These are phyloP conservation scores for Ruditapes philippinarum DNA, from an alignment of 1,140 invertebrate genomes.

Conservation along the genomic window DNA sequence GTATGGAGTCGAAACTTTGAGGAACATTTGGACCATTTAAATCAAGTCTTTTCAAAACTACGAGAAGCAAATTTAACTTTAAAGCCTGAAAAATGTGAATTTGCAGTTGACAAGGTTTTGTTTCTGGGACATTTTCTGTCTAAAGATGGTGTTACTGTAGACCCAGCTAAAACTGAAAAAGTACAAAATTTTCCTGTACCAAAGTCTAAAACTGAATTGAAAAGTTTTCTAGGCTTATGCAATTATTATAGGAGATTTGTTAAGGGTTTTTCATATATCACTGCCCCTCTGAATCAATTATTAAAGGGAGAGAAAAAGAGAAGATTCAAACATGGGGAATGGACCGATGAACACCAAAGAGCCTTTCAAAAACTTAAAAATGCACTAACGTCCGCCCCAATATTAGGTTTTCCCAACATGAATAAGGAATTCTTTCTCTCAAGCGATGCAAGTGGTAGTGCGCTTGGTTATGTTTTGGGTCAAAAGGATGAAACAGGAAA, in stretches of 20 bases:
- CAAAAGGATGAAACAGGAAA: constrained; percentile 63
- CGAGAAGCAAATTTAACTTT: constrained; percentile 67
- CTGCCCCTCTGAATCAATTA: constrained; percentile 84
- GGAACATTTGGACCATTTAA: constrained; percentile 65
- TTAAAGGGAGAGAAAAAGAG: constrained; percentile 71
- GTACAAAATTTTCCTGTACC: constrained; percentile 73
- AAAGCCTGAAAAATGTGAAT: constrained; percentile 75
- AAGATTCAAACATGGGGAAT: constrained; percentile 79
- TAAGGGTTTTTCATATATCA: constrained; percentile 80
- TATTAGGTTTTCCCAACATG: constrained; percentile 70
- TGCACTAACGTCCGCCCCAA: constrained; percentile 67
- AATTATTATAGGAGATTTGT: constrained; percentile 85
- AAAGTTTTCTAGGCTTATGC: constrained; percentile 87
- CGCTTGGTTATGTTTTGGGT: constrained; percentile 67
- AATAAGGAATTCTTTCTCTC: constrained; percentile 71
- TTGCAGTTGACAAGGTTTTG: constrained; percentile 63
- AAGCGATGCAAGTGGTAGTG: constrained; percentile 68
- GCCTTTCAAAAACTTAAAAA: constrained; percentile 74
- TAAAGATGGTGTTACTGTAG: constrained; percentile 64
- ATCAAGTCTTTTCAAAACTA: constrained; percentile 61
- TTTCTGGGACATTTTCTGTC: constrained; percentile 73
- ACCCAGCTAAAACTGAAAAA: constrained; percentile 50
- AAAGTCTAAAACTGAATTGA: constrained; percentile 83
- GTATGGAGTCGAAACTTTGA: constrained; percentile 68
- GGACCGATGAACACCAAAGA: constrained; percentile 67